Percentiles rank a stretch among this genome's conserved stretches.
Conservation (phyloP, 2,888 invertebrate genomes). For the Sinopyrophorus schimmeli region DNA sequence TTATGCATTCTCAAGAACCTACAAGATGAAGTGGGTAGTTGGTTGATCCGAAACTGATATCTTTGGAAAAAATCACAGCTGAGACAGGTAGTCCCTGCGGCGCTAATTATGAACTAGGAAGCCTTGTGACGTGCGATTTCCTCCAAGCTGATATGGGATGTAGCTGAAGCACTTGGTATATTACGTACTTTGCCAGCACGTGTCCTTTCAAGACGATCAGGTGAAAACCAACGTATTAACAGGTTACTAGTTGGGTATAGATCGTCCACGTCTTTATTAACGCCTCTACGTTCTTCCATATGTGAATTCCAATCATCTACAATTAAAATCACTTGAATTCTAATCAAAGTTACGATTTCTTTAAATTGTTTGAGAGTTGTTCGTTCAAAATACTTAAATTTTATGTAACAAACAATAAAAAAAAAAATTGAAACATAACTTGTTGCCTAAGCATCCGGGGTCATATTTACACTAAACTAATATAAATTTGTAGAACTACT, state of each 20-base stretch:
- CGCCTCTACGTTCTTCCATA: conserved; percentile 27
- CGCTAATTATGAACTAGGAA: conserved; percentile 70
- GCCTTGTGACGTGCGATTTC: conserved; percentile 82
- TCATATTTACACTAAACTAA: no score
- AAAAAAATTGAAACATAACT: no score
- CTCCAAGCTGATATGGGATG: conserved; percentile 77
- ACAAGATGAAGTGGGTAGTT: background rate
- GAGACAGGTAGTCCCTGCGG: conserved; percentile 26
- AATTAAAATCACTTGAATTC: conserved; percentile 25
- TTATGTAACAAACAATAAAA: no score
- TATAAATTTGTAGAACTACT: no score
- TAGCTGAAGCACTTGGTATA: conserved; percentile 64
- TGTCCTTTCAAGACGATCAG: conserved; percentile 79
- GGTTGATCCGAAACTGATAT: background rate
- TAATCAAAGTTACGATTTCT: no score
- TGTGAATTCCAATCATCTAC: conserved; percentile 53
- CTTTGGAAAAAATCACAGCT: conserved; percentile 14
- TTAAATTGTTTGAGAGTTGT: no score
- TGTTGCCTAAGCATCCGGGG: no score
- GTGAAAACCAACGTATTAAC: conserved; percentile 84
- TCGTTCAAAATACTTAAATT: no score
- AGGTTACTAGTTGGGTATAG: conserved; percentile 74
- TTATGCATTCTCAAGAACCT: conserved; percentile 13
- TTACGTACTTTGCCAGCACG: conserved; percentile 77
- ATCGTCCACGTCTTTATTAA: conserved; percentile 57